Evolutionary conservation across 2,888 invertebrate species (phyloP).

Genomic region (Andrena bicolor): DNA sequence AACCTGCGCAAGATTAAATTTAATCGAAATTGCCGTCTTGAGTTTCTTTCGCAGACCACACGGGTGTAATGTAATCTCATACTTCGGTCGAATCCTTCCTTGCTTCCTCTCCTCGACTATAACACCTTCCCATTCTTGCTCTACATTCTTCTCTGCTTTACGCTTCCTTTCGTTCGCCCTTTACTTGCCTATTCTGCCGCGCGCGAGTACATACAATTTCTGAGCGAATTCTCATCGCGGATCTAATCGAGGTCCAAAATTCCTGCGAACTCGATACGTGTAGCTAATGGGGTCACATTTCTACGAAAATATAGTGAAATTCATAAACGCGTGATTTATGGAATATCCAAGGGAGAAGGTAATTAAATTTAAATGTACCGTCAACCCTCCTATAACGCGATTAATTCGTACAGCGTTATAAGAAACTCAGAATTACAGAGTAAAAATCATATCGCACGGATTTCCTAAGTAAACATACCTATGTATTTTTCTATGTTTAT

Average conservation of each 20-base stretch:
- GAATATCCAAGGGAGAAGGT: no score
- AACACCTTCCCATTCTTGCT: conserved; percentile 53
- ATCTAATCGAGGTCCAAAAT: conserved; percentile 3
- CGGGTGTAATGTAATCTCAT: conserved; percentile 77
- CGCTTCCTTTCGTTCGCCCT: neutral
- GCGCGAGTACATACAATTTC: neutral
- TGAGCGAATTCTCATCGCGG: neutral
- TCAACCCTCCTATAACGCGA: no score
- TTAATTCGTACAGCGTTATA: no score
- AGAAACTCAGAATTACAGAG: no score
- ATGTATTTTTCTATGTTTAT: no score
- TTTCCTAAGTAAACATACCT: no score
- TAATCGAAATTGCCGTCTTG: conserved; percentile 80
- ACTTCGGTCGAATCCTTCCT: conserved; percentile 69
- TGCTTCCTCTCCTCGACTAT: conserved; percentile 31
- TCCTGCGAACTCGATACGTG: neutral
- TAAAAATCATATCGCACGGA: no score
- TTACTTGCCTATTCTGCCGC: neutral
- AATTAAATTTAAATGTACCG: no score
- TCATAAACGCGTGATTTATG: no score
- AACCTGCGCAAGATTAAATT: conserved; percentile 78
- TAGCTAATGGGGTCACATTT: no score
- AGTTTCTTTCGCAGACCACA: conserved; percentile 77
- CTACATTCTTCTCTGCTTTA: conserved; percentile 21
- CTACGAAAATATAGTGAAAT: no score